phyloP scores from a whole-genome alignment of 2,888 invertebrate genomes.

The Cephus nigrinus region DNA sequence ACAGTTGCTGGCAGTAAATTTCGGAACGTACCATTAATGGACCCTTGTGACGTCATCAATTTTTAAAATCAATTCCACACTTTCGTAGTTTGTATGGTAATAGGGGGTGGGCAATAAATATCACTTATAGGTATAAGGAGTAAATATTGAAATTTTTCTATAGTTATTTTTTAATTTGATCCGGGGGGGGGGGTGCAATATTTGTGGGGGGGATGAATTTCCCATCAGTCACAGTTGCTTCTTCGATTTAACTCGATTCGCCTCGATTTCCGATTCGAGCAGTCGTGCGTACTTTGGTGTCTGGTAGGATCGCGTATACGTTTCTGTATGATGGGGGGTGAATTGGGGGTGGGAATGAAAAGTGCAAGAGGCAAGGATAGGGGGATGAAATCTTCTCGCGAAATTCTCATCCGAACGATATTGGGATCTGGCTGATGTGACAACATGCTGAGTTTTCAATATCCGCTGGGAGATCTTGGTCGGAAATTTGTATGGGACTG shows the following conservation, averaged over 20 bases:
- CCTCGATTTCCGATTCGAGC: background rate
- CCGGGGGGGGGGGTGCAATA: too few relatives aligned
- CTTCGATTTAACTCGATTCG: background rate
- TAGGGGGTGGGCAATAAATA: background rate
- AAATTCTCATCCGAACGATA: background rate
- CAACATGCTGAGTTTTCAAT: background rate
- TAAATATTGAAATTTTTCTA: too few relatives aligned
- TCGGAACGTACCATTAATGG: background rate
- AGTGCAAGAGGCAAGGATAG: too few relatives aligned
- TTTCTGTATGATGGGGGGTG: too few relatives aligned
- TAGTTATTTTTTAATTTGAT: background rate
- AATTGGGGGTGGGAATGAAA: too few relatives aligned
- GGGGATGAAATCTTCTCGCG: background rate
- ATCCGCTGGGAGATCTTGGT: background rate
- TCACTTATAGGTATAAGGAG: background rate
- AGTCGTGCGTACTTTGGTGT: background rate
- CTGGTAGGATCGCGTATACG: background rate
- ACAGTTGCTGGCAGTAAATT: too few relatives aligned
- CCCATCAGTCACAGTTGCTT: background rate
- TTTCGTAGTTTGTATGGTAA: background rate
- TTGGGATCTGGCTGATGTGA: background rate
- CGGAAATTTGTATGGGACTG: background rate
- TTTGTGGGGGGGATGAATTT: background rate
- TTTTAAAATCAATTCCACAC: background rate
- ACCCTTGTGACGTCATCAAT: background rate